These are phyloP conservation scores for Calliphora vicina DNA, from an alignment of 1,140 invertebrate species.

Conservation along the genomic window DNA sequence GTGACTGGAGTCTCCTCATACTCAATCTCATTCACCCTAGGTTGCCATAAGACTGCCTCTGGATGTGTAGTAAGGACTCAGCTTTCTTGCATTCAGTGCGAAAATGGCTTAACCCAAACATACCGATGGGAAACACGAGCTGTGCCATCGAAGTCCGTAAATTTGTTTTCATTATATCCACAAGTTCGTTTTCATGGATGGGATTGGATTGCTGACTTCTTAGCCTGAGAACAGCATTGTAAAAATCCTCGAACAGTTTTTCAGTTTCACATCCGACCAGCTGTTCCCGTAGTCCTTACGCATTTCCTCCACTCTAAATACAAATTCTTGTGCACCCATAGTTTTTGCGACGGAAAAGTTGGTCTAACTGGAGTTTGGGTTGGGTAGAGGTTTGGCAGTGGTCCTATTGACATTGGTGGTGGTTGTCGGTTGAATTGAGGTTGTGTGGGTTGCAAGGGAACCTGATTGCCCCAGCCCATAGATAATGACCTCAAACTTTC, in stretches of 20 bases:
- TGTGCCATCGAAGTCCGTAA: not conserved
- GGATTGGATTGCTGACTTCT: not conserved
- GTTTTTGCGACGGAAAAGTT: not conserved
- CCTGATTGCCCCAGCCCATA: not conserved
- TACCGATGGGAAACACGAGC: not conserved
- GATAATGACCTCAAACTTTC: not conserved
- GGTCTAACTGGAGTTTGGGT: not conserved
- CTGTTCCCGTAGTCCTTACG: too few species aligned
- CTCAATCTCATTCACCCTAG: not conserved
- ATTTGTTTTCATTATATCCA: conserved; percentile 6
- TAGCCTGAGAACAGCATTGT: not conserved
- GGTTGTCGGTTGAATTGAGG: not conserved
- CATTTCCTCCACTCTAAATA: too few species aligned
- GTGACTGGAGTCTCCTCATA: too few species aligned
- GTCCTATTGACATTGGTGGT: not conserved
- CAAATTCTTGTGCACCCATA: too few species aligned
- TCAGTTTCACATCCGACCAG: too few species aligned
- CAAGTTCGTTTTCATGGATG: not conserved
- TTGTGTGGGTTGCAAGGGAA: not conserved
- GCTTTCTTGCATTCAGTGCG: not conserved
- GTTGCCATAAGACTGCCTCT: not conserved
- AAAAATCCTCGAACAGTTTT: not conserved
- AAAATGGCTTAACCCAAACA: not conserved
- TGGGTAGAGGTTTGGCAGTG: not conserved
- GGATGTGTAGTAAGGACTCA: not conserved